phyloP scores from a whole-genome alignment of 2,888 invertebrate genomes.

The Mesorhabditis belari region DNA sequence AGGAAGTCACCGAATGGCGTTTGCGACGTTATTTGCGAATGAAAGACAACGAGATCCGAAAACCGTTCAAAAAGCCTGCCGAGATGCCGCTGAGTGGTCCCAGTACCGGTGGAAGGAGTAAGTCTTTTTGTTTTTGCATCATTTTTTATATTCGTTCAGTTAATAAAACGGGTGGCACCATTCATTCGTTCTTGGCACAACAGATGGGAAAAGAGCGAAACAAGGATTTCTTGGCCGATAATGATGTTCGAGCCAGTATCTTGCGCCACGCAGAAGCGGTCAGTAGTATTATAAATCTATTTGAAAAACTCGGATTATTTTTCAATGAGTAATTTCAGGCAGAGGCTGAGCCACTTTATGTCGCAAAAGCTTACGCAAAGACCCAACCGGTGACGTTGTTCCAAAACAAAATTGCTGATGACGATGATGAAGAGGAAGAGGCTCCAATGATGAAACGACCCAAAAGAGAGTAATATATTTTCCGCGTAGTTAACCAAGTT shows the following conservation, averaged over 20 bases:
- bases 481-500: background rate
- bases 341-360: constrained; percentile 43
- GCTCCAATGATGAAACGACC: background rate
- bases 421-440: constrained; percentile 35
- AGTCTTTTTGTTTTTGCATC: constrained; percentile 15
- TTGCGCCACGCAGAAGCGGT: constrained; percentile 50
- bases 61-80: constrained; percentile 57
- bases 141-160: constrained; percentile 10
- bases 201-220: constrained; percentile 70
- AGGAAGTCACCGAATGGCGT: constrained; percentile 38
- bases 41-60: constrained; percentile 52
- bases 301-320: background rate
- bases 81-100: constrained; percentile 61
- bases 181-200: constrained; percentile 90
- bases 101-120: constrained; percentile 51
- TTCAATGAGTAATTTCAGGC: constrained; percentile 23
- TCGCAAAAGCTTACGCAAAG: constrained; percentile 45
- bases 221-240: constrained; percentile 43
- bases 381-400: constrained; percentile 50
- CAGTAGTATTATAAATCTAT: background rate
- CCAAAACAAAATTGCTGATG: constrained; percentile 34
- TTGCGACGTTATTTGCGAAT: constrained; percentile 45
- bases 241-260: constrained; percentile 49
- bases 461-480: background rate
- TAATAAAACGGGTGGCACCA: constrained; percentile 71